Base-by-base conservation (phyloP, 2,888 invertebrate species). In the Scaeva pyrastri region DNA sequence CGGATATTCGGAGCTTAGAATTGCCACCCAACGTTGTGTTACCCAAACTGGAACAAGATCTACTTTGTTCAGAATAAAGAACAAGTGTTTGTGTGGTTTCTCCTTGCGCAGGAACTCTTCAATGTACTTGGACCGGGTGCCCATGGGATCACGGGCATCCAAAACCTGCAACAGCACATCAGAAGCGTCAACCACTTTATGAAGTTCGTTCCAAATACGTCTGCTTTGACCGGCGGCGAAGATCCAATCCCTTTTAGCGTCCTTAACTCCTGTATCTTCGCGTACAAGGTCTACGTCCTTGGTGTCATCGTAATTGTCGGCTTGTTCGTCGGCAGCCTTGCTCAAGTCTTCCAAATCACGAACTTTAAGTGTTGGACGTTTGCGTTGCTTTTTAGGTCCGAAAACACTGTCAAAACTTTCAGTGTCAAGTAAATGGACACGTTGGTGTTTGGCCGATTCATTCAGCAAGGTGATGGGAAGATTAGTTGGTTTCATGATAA, bases 171-270 rank as follows among this genome's bases (percentile, higher is more conserved):
- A 93, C 16, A 99, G 93, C 5, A 99, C 98, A 94, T 99, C 99
- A 0, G 99, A 98, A 2, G 99, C 98, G 92, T 99, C 99, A 73
- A 99, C 96, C 36, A 99, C 99, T 94, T 99, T 99, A 91, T 99
- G 98, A 56, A 99, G 93, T 92, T 99, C 99, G 93, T 98, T 98
- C 99, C 99, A 99, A 90, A 99, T 98, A 89, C 99, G 95, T 93
- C 95, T 97, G 89, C 99, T 99, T 93, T 98, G 98, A 0, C 99
- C 98, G 31, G 98, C 98, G 70, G 95, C 96, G 95, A 98, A 98
- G 2, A 98, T 96, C 96, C 98, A 98, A 92, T 99, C 99, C 87
- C 97, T 95, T 60, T 96, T 96, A 19, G 96, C 95, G 88, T 96
- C 96, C 90, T 94, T 95, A 8, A 96, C 95, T 31, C 98, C 98